Percentiles rank a stretch among this genome's conserved stretches.
Evolutionary conservation across 1,140 invertebrate genomes (phyloP).

Genomic region (Achroia grisella): DNA sequence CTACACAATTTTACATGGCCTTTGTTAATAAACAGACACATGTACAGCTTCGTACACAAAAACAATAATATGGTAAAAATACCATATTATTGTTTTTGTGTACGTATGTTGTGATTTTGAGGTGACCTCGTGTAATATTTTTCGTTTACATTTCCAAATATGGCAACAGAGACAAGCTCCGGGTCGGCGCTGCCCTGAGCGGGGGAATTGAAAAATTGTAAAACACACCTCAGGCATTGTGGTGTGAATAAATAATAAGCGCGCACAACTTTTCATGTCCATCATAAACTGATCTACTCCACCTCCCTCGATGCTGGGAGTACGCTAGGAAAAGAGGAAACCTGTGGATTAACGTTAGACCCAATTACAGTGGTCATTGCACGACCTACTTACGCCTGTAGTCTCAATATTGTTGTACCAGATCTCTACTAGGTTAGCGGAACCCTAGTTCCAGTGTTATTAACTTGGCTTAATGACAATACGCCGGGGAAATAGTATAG

Average conservation of each 20-base stretch:
- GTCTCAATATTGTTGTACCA: conserved; percentile 51
- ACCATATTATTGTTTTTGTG: background rate
- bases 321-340: conserved; percentile 19
- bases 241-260: conserved; percentile 61
- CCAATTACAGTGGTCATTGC: conserved; percentile 28
- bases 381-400: conserved; percentile 52
- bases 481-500: conserved; percentile 6
- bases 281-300: conserved; percentile 20
- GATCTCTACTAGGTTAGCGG: conserved; percentile 44
- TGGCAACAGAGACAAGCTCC: conserved; percentile 14
- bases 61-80: too few species aligned
- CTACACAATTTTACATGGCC: too few species aligned
- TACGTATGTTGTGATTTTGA: conserved; percentile 1
- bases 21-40: too few species aligned
- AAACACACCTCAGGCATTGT: conserved; percentile 47
- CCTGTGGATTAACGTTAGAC: conserved; percentile 30
- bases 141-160: conserved; percentile 20
- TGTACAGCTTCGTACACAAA: too few species aligned
- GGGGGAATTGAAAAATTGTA: conserved; percentile 35
- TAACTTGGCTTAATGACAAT: conserved; percentile 26
- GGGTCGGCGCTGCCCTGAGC: conserved; percentile 8
- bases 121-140: conserved; percentile 16
- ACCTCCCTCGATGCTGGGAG: conserved; percentile 14
- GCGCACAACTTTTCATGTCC: conserved; percentile 36
- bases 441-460: conserved; percentile 36